Conservation (phyloP, 2,888 invertebrate species). For the Orthonychiurus folsomi region DNA sequence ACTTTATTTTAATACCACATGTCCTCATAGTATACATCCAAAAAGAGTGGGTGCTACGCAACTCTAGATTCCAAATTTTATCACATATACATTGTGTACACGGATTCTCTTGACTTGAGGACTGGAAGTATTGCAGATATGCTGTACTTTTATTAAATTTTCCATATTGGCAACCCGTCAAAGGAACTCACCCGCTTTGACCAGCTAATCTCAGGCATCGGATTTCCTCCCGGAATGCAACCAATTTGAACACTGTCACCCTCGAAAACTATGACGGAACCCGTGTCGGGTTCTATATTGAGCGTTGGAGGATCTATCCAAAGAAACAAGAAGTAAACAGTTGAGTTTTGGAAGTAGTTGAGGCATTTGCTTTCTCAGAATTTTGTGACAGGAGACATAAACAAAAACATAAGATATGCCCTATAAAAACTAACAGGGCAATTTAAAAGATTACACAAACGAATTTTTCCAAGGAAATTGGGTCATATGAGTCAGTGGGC, state of each 20-base stretch:
- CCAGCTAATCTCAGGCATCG: conserved; percentile 65
- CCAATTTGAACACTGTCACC: conserved; percentile 66
- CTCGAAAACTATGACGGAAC: conserved; percentile 61
- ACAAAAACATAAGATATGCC: no score
- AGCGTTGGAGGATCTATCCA: conserved; percentile 59
- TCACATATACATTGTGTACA: background rate
- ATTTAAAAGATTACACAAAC: no score
- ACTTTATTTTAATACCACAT: no score
- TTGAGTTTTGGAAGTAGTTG: no score
- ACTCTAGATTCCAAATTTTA: no score
- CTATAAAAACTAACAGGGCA: no score
- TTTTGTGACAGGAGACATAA: background rate
- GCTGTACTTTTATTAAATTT: background rate
- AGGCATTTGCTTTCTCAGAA: background rate
- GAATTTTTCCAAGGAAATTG: background rate
- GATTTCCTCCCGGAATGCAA: conserved; percentile 63
- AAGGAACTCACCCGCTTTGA: conserved; percentile 47
- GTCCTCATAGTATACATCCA: no score
- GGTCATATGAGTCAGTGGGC: background rate
- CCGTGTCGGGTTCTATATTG: conserved; percentile 57
- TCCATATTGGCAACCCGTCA: background rate
- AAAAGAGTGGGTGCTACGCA: no score
- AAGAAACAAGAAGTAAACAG: no score
- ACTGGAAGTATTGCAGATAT: background rate
- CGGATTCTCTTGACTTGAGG: background rate